These are phyloP conservation scores for Hymenopus coronatus DNA, from an alignment of 2,888 invertebrate species.

Conservation along the genomic window DNA sequence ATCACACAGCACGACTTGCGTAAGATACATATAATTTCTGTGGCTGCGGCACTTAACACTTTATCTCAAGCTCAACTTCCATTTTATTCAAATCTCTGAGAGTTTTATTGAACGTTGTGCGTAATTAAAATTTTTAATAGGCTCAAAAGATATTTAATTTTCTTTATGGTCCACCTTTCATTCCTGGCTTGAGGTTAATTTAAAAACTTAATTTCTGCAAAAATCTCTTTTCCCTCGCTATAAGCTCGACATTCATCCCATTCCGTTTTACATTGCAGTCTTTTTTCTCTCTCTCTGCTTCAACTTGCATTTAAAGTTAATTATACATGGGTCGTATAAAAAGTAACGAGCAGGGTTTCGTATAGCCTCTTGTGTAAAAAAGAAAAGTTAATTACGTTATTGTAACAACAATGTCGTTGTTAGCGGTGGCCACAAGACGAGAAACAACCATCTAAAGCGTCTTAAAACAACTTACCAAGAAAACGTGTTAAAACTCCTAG, in stretches of 20 bases:
- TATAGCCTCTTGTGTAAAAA: neutral
- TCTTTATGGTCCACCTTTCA: neutral
- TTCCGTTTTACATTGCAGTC: neutral
- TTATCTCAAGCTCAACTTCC: neutral
- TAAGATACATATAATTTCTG: neutral
- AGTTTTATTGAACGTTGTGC: neutral
- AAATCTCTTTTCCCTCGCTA: neutral
- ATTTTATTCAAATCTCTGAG: neutral
- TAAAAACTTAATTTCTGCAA: neutral
- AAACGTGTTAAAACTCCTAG: neutral
- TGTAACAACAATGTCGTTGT: neutral
- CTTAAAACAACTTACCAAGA: neutral
- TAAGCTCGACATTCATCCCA: neutral
- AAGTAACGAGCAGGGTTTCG: neutral
- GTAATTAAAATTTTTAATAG: neutral
- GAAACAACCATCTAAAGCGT: neutral
- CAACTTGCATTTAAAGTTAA: neutral
- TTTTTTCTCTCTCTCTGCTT: neutral
- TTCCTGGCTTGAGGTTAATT: neutral
- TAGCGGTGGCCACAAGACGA: neutral
- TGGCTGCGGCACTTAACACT: neutral
- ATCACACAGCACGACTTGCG: neutral
- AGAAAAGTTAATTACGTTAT: neutral
- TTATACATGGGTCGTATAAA: neutral
- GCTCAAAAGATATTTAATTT: neutral